A percentile compares a stretch with the other conserved stretches of the same genome.
phyloP scores from a whole-genome alignment of 2,113 vertebrate genomes.

The Periophthalmodon schlosseri region DNA sequence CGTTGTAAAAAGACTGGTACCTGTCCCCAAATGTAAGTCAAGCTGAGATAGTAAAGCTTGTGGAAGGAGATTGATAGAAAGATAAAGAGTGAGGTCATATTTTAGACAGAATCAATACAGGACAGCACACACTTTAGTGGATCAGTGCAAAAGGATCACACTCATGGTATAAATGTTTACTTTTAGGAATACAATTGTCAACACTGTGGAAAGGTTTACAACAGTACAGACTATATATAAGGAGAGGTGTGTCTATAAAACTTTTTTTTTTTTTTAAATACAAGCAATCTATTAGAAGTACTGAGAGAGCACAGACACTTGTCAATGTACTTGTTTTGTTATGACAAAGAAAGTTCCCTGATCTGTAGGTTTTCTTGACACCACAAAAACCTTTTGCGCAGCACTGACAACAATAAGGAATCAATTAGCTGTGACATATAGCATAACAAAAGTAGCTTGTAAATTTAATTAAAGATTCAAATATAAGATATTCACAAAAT shows the following conservation, averaged over 20 bases:
- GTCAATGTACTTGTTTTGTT: background rate
- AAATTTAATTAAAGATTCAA: background rate
- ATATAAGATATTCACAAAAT: background rate
- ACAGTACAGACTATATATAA: background rate
- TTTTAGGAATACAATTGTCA: background rate
- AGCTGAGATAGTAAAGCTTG: conserved; percentile 73
- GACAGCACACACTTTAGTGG: background rate
- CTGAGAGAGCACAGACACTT: background rate
- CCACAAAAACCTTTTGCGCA: background rate
- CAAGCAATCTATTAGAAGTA: background rate
- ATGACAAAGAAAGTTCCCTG: background rate
- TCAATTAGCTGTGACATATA: background rate
- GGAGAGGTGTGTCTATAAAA: background rate
- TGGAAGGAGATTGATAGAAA: conserved; percentile 76
- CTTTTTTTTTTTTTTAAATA: background rate
- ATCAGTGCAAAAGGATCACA: conserved; percentile 33
- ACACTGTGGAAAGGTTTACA: background rate
- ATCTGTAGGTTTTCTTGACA: background rate
- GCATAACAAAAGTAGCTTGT: background rate
- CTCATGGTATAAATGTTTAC: conserved; percentile 18
- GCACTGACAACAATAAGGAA: background rate
- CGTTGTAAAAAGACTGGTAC: conserved; percentile 66
- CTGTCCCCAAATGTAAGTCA: conserved; percentile 83
- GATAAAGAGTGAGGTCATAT: conserved; percentile 73
- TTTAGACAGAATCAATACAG: background rate